Evolutionary conservation across 2,888 invertebrate species (phyloP).

Genomic region (Cacoxenus indagator): DNA sequence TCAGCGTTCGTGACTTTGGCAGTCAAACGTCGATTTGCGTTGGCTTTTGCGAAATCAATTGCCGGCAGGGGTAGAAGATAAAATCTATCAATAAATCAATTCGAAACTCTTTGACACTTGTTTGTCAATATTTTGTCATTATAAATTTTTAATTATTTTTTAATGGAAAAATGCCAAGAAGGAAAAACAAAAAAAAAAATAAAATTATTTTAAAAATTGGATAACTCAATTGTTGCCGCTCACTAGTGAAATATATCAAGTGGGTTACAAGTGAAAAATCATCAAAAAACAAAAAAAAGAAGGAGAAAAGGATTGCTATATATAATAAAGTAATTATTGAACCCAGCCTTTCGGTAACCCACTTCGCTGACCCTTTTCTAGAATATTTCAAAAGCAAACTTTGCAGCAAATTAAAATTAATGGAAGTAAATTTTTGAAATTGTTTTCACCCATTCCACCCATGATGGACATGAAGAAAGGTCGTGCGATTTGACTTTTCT

Average conservation of each 20-base stretch:
- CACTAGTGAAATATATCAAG: constrained; percentile 5
- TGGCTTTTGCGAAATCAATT: constrained; percentile 21
- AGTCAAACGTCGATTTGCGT: neutral
- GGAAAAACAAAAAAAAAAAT: neutral
- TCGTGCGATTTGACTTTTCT: too few species aligned
- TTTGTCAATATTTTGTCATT: neutral
- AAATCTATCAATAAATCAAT: neutral
- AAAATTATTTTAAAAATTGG: neutral
- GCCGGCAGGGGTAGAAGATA: constrained; percentile 37
- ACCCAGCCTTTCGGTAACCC: neutral
- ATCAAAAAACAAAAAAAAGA: neutral
- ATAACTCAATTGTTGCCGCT: constrained; percentile 14
- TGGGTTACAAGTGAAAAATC: neutral
- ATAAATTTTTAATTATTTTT: constrained; percentile 11
- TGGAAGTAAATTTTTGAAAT: constrained; percentile 63
- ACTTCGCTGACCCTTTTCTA: constrained; percentile 16
- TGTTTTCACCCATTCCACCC: constrained; percentile 42
- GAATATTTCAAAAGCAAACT: constrained; percentile 36
- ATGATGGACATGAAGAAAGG: constrained; percentile 1
- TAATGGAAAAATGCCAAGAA: neutral
- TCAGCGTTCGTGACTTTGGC: constrained; percentile 4
- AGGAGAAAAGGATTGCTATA: neutral
- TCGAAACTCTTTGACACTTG: neutral
- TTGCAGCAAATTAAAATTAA: constrained; percentile 61
- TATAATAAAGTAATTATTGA: constrained; percentile 9